Evolutionary conservation across 2,888 invertebrate species (phyloP).

Genomic region (Leistus spinibarbis): DNA sequence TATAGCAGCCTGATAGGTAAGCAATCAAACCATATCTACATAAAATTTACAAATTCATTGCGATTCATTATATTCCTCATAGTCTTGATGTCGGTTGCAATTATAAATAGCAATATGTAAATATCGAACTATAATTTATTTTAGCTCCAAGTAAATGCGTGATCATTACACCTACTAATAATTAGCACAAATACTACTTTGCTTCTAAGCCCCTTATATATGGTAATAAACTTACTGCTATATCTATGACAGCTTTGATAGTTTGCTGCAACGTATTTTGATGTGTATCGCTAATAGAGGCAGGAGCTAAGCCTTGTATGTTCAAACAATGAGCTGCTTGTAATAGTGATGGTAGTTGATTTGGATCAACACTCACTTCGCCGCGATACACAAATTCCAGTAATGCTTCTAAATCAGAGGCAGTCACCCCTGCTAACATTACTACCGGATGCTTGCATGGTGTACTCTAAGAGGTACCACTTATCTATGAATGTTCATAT

Average conservation of each 20-base stretch:
- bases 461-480: conserved; percentile 59
- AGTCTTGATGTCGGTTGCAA: too few species aligned
- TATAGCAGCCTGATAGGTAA: too few species aligned
- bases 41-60: too few species aligned
- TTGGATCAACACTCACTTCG: conserved; percentile 67
- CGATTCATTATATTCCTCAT: too few species aligned
- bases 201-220: neutral
- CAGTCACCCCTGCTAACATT: conserved; percentile 68
- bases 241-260: conserved; percentile 34
- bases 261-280: conserved; percentile 33
- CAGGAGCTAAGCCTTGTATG: conserved; percentile 65
- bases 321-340: conserved; percentile 68
- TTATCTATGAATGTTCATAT: conserved; percentile 11
- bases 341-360: conserved; percentile 65
- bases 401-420: conserved; percentile 66
- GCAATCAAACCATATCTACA: too few species aligned
- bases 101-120: too few species aligned
- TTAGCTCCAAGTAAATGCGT: too few species aligned
- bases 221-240: conserved; percentile 22
- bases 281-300: conserved; percentile 43
- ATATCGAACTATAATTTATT: too few species aligned
- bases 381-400: conserved; percentile 68
- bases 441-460: conserved; percentile 69
- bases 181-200: neutral
- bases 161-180: neutral